Evolutionary conservation across 2,113 vertebrate species (phyloP).

Genomic region (Neotoma lepida): DNA sequence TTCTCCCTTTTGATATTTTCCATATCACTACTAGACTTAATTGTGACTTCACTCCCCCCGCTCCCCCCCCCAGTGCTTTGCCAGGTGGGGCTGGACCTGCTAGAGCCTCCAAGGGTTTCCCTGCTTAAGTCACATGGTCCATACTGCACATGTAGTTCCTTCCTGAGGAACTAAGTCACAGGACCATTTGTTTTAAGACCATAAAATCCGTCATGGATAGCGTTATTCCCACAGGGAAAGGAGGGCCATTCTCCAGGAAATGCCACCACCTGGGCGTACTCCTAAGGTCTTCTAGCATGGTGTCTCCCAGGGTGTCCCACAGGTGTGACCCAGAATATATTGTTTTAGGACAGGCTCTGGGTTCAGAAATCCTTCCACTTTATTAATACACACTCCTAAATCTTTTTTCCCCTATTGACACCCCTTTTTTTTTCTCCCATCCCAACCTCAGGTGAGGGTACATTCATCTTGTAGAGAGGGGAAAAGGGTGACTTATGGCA

Average conservation of each 20-base stretch:
- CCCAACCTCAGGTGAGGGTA: rapidly evolving
- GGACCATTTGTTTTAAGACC: not conserved
- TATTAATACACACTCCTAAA: not conserved
- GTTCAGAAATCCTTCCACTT: not conserved
- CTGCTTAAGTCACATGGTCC: not conserved
- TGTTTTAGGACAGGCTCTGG: not conserved
- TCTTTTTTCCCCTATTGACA: not conserved
- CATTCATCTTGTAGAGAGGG: not conserved
- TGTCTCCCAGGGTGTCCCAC: not conserved
- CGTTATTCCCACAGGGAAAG: not conserved
- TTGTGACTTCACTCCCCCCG: too few species aligned
- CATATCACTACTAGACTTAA: not conserved
- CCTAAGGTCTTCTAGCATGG: not conserved
- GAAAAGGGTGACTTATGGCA: too few species aligned
- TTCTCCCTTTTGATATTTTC: not conserved
- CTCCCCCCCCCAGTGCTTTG: not conserved
- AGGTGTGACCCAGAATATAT: not conserved
- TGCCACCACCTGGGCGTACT: too few species aligned
- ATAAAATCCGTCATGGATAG: not conserved
- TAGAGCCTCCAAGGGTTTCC: not conserved
- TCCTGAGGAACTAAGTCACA: not conserved
- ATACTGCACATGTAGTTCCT: not conserved
- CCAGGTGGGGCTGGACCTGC: too few species aligned
- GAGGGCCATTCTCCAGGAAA: too few species aligned
- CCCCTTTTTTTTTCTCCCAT: not conserved